Percentiles rank a stretch among this genome's conserved stretches.
Conservation (phyloP, 2,113 vertebrate genomes). For the Urocolius indicus region DNA sequence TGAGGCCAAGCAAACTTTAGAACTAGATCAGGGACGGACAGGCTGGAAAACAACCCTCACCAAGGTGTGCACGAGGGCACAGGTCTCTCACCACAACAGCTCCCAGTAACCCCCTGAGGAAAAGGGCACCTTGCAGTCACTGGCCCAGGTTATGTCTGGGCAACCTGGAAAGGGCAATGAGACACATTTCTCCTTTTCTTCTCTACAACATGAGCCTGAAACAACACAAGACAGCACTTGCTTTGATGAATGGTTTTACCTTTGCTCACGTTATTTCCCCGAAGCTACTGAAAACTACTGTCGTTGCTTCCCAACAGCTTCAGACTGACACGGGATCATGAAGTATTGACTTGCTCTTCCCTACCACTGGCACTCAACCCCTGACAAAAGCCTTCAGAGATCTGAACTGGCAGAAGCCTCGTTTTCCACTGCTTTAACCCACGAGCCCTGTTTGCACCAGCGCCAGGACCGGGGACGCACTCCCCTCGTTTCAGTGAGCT, state of each 20-base stretch:
- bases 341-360: background rate
- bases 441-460: accelerated
- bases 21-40: background rate
- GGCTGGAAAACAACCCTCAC: background rate
- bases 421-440: background rate
- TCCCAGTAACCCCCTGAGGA: background rate
- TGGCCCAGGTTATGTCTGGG: background rate
- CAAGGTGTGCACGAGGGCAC: accelerated
- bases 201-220: background rate
- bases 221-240: background rate
- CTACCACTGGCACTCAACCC: background rate
- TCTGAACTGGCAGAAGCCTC: background rate
- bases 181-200: background rate
- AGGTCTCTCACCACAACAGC: background rate
- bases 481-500: background rate
- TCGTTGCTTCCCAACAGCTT: background rate
- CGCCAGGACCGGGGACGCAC: background rate
- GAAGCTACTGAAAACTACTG: background rate
- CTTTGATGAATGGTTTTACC: background rate
- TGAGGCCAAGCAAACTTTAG: background rate
- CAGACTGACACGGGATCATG: background rate
- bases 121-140: accelerated
- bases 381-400: accelerated
- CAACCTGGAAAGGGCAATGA: background rate
- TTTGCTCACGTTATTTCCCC: background rate